Evolutionary conservation across 2,797 vertebrate species (phyloP).

Genomic region (Centroberyx gerrardi): DNA sequence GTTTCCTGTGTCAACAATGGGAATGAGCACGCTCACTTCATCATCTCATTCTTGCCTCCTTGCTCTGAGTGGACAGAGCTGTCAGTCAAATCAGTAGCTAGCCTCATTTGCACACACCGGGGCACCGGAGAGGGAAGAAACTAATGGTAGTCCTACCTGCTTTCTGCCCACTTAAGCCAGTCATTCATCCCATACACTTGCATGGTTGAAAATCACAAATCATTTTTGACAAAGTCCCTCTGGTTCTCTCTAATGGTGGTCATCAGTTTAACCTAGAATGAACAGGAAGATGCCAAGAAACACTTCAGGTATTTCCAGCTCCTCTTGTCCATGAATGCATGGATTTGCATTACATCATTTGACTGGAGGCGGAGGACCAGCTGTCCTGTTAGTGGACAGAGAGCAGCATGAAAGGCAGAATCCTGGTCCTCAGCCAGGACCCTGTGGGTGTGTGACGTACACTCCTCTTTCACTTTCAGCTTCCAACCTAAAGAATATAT

Average conservation of each 20-base stretch:
- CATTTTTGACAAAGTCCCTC: conserved; percentile 24
- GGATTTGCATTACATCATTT: conserved; percentile 51
- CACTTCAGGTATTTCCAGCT: conserved; percentile 34
- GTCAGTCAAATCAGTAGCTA: conserved; percentile 36
- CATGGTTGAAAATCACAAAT: conserved; percentile 60
- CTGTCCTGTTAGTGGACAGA: conserved; percentile 22
- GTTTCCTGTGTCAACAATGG: conserved; percentile 39
- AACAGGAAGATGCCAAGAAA: conserved; percentile 26
- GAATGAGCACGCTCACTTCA: conserved; percentile 69
- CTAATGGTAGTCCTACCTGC: conserved; percentile 27
- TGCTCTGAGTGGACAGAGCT: conserved; percentile 50
- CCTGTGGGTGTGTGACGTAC: conserved; percentile 2
- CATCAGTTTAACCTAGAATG: conserved; percentile 27
- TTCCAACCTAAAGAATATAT: conserved; percentile 43
- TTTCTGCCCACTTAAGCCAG: conserved; percentile 34
- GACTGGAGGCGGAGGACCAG: conserved; percentile 32
- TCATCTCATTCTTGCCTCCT: conserved; percentile 61
- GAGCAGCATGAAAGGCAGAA: conserved; percentile 56
- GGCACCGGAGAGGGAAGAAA: conserved; percentile 53
- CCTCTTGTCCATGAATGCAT: conserved; percentile 60
- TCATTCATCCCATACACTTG: conserved; percentile 61
- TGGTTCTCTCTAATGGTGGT: conserved; percentile 8
- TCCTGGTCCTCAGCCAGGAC: conserved; percentile 34
- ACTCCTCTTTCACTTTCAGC: conserved; percentile 23
- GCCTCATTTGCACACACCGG: conserved; percentile 30